Evolutionary conservation across 2,113 vertebrate species (phyloP).

Genomic region (Crocuta crocuta): DNA sequence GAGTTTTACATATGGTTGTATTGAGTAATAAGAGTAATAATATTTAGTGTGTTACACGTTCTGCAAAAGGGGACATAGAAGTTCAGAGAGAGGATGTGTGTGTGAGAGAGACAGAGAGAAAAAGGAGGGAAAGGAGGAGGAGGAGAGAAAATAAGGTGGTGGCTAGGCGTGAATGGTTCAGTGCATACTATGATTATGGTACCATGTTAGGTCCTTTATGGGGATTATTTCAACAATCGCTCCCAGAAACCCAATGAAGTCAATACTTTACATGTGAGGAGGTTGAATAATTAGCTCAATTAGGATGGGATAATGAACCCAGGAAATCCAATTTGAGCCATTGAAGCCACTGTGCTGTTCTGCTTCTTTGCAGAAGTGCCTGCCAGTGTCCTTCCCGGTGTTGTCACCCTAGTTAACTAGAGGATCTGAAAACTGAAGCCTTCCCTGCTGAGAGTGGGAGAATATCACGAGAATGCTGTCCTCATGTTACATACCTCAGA

Average conservation of each 20-base stretch:
- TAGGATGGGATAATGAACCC: not conserved
- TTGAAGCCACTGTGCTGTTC: not conserved
- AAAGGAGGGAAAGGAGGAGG: not conserved
- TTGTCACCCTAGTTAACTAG: not conserved
- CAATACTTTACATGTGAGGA: not conserved
- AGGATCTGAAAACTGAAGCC: not conserved
- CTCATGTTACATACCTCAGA: not conserved
- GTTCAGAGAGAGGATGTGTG: not conserved
- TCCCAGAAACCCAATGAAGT: not conserved
- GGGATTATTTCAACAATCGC: not conserved
- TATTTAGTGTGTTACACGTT: not conserved
- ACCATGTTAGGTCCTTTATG: too few species aligned
- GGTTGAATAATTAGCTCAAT: not conserved
- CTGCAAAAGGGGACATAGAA: not conserved
- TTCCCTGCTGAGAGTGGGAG: not conserved
- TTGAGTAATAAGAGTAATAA: not conserved
- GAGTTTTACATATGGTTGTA: not conserved
- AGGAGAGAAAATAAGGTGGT: too few species aligned
- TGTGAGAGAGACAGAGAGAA: not conserved
- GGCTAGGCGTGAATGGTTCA: not conserved
- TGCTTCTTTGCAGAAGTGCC: not conserved
- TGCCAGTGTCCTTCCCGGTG: too few species aligned
- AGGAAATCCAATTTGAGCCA: not conserved
- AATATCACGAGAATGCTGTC: fast-evolving
- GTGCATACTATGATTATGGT: not conserved